A percentile compares a stretch with the other conserved stretches of the same genome.
Conservation (phyloP, 2,113 vertebrate species). For the Casuarius casuarius region DNA sequence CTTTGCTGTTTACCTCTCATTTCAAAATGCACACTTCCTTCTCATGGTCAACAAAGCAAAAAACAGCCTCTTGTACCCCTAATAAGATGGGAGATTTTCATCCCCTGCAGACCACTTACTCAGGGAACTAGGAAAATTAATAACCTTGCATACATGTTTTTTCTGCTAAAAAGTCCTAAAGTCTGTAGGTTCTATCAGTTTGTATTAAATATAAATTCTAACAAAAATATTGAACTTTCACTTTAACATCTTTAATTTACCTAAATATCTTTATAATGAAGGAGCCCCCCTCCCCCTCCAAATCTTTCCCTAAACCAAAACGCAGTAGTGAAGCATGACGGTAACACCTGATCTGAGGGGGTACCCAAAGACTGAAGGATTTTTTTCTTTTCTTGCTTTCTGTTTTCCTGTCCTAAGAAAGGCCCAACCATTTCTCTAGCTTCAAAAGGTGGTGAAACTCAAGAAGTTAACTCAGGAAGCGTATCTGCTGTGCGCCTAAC, state of each 20-base stretch:
- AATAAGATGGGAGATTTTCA: slow-evolving; percentile 78
- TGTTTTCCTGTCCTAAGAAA: not conserved
- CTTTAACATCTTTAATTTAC: slow-evolving; percentile 20
- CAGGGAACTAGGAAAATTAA: slow-evolving; percentile 73
- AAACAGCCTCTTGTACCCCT: slow-evolving; percentile 80
- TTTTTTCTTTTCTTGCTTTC: not conserved
- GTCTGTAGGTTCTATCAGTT: slow-evolving; percentile 79
- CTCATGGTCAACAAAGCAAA: slow-evolving; percentile 79
- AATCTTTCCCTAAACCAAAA: not conserved
- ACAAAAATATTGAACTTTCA: slow-evolving; percentile 65
- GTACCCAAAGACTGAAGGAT: not conserved
- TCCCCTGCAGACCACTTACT: slow-evolving; percentile 75
- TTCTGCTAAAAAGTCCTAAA: slow-evolving; percentile 79
- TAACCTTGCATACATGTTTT: slow-evolving; percentile 82
- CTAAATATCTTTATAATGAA: not conserved
- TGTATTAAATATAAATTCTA: slow-evolving; percentile 79
- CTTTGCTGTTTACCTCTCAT: not conserved
- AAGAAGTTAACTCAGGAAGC: not conserved
- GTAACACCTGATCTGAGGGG: not conserved
- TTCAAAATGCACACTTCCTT: slow-evolving; percentile 68
- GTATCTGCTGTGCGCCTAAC: not conserved
- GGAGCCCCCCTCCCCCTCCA: not conserved
- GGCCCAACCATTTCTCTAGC: not conserved
- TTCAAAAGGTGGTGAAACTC: not conserved
- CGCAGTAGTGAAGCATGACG: not conserved